Evolutionary conservation across 2,888 invertebrate genomes (phyloP), one percentile per base, ranked within the genome.

Genomic region (Mythimna lalbum): DNA sequence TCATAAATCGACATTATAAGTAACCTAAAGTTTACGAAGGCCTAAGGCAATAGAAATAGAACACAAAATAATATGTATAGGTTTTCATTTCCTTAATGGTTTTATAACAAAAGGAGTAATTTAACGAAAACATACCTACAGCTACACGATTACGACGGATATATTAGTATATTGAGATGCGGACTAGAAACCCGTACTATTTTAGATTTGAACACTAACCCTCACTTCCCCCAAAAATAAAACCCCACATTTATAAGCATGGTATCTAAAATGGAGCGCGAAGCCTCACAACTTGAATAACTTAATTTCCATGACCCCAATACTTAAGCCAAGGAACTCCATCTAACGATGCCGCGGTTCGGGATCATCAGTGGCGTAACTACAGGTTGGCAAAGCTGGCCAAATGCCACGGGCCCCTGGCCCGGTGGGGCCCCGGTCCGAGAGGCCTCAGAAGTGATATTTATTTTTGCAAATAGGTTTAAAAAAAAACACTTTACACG

Each of bases 281-380:
- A 79, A 79, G 63, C 76, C 67, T 39, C 19, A 56, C 31, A 78
- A 75, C 55, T 65, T 55, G 31, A 55, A 68, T 63, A 72, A 79
- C 63, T 79, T 65, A 72, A 72, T 76, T 65, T 60, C 65, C 39
- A n/a, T 65, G 76, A 68, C 72, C 76, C 52, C 33, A 53, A 72
- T 79, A 59, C 53, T n/a, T 10, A 65, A 72, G 65, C 72, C 68
- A 36, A 43, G 27, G 27, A 64, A 69, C 33, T 55, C 59, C 52
- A 68, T 72, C 52, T 71, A 79, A 76, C 52, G 67, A 53, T 52
- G 2, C 31, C 61, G 12, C 19, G 64, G 67, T 69, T 47, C 39
- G n/a, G 64, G 56, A 79, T 76, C 63, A 31, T 27, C 4, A n/a
- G n/a, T n/a, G n/a, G n/a, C n/a, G n/a, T n/a, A n/a, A n/a, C n/a